phyloP scores from a whole-genome alignment of 2,113 vertebrate genomes.

The Crotalus horridus region DNA sequence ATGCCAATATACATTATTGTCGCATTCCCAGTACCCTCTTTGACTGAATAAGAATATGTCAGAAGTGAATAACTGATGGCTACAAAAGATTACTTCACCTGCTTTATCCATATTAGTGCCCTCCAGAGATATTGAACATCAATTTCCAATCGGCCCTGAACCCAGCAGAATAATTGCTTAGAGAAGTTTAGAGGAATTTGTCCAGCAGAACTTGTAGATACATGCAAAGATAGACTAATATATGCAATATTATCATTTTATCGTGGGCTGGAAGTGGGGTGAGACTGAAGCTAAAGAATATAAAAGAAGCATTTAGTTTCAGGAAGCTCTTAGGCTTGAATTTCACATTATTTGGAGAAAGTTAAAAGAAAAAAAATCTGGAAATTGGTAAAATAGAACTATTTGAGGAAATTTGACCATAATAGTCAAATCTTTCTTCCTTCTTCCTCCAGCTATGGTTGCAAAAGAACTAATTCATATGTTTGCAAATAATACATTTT shows the following conservation, averaged over 20 bases:
- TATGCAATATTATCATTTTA: background rate
- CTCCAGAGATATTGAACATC: background rate
- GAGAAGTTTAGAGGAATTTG: background rate
- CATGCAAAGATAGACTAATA: background rate
- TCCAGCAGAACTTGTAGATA: background rate
- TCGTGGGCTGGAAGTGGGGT: background rate
- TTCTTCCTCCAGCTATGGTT: background rate
- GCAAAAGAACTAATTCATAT: background rate
- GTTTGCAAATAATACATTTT: background rate
- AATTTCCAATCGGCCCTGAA: background rate
- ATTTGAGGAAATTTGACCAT: background rate
- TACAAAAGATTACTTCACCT: background rate
- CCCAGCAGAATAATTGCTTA: background rate
- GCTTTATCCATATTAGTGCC: background rate
- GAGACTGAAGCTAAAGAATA: background rate
- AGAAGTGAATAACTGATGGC: background rate
- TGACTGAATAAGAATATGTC: background rate
- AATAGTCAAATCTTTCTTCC: background rate
- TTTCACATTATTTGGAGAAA: background rate
- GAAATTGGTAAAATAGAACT: background rate
- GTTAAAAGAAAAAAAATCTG: background rate
- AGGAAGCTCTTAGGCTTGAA: background rate
- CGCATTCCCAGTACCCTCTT: background rate
- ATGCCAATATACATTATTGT: background rate
- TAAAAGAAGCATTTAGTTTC: background rate